Base-by-base conservation (phyloP, 2,888 invertebrate genomes). In the Yponomeuta malinellus region DNA sequence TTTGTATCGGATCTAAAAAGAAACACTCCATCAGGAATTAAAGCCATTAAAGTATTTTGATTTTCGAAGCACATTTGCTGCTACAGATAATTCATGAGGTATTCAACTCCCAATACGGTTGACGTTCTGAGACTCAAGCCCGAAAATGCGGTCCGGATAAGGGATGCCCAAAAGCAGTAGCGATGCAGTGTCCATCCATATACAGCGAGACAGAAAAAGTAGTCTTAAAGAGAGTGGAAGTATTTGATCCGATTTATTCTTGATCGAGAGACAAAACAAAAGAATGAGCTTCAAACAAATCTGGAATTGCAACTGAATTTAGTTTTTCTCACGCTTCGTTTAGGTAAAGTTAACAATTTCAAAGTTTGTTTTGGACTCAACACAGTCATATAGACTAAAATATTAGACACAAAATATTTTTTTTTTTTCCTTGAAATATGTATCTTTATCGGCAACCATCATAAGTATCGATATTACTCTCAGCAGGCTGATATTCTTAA, bases 31-130 rank as follows among this genome's bases (percentile, higher is more conserved):
- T 15, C 52, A 59, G 52, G 52, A 15, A 59, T 15, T 59, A 59
- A 59, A 5, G 15, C 12, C 52, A 59, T 59, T 15, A 59, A 59
- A 59, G 52, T 59, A 59, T 59, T 59, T 59, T 59, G 52, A 59
- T 59, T 59, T 59, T 59, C 15, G n/a, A 67, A 67, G n/a, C 33
- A 43, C 65, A 33, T 65, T 67, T 59, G 15, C n/a, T 37, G n/a
- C 33, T 2, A n/a, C 43, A 67, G 67, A 43, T 67, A 90, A 90
- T 90, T 89, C 90, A 91, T 90, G 89, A 89, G 86, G 81, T 84
- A 90, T 91, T 91, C 85, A 86, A 82, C 83, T 77, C 90, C 90
- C 75, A 83, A 87, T 85, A 90, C 78, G 90, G 91, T 74, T 72
- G 70, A 76, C 80, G 31, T 68, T 71, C 85, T 80, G 87, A 87